phyloP scores from a whole-genome alignment of 2,113 vertebrate species.

The Hippotragus niger region DNA sequence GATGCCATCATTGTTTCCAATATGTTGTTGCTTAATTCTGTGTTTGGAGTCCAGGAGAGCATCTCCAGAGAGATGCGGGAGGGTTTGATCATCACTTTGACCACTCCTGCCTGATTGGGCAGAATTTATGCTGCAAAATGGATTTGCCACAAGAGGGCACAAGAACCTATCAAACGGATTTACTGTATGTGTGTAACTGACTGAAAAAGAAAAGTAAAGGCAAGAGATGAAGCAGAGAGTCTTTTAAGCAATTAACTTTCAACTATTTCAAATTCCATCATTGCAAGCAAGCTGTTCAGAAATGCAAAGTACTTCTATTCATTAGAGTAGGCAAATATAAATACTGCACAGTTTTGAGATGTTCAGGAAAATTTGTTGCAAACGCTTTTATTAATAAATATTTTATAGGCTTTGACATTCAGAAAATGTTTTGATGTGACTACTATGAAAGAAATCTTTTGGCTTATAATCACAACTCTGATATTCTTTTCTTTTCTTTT shows the following conservation, averaged over 20 bases:
- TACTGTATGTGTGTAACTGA: accelerated
- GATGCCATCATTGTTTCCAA: neutral
- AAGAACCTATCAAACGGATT: neutral
- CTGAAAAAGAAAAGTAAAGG: neutral
- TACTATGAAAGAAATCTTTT: neutral
- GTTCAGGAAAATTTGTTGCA: neutral
- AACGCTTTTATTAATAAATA: neutral
- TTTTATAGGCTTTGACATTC: neutral
- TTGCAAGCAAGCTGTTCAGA: neutral
- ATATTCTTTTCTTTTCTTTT: neutral
- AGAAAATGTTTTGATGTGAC: neutral
- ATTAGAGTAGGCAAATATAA: neutral
- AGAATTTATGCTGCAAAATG: accelerated
- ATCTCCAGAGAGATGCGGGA: accelerated
- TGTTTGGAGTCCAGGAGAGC: neutral
- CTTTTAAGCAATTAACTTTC: conserved; percentile 1
- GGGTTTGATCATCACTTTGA: accelerated
- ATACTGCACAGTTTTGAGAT: neutral
- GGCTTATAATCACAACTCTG: neutral
- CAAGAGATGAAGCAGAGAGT: neutral
- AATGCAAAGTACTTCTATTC: neutral
- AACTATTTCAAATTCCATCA: conserved; percentile 26
- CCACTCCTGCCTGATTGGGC: accelerated
- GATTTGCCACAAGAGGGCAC: conserved; percentile 46
- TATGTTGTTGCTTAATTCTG: neutral